Base-by-base conservation (phyloP, 1,140 invertebrate genomes). In the Stegodyphus dumicola region DNA sequence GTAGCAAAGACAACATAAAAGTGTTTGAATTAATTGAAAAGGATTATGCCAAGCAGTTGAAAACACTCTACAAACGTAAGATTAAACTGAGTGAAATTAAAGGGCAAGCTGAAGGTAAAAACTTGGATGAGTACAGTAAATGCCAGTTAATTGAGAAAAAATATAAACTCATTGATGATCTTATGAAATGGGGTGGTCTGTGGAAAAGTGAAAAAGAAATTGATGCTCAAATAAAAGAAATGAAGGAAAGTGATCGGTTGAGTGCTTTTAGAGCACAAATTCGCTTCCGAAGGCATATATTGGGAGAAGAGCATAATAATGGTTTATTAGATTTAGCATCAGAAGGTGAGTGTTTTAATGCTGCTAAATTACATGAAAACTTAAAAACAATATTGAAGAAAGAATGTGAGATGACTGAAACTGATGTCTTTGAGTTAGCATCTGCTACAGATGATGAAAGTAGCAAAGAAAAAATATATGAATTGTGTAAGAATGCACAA, bases 201-300 rank as follows among this genome's bases (percentile, higher is more conserved):
- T 86, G 84, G 84, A 86, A 86, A 66, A 86, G 52, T 78, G 84
- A 86, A 73, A 86, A 78, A 73, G 84, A 86, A 78, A 71, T 86
- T 71, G 84, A 86, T 18, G 53, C 53, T 13, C 75, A 74, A 17
- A 64, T 86, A 15, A 86, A 78, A 66, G 76, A 86, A 15, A 86
- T 86, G 67, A 77, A 77, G 65, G 84, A 86, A 73, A 49, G 6
- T 65, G 84, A 86, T 51, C 66, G 17, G 4, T 54, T 86, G 15
- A 77, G 53, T 78, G 75, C 84, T 11, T 78, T 86, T 33, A 77
- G 56, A 78, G 84, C 84, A 51, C 84, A 86, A 33, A 86, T 86
- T 71, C 75, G 84, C 6, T 86, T 86, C 52, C 56, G 84, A 73
- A 70, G 74, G 52, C 74, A 86, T 73, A 49, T 86, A 60, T 65